Conservation (phyloP, 1,140 invertebrate species). For the Branchinecta lindahli region DNA sequence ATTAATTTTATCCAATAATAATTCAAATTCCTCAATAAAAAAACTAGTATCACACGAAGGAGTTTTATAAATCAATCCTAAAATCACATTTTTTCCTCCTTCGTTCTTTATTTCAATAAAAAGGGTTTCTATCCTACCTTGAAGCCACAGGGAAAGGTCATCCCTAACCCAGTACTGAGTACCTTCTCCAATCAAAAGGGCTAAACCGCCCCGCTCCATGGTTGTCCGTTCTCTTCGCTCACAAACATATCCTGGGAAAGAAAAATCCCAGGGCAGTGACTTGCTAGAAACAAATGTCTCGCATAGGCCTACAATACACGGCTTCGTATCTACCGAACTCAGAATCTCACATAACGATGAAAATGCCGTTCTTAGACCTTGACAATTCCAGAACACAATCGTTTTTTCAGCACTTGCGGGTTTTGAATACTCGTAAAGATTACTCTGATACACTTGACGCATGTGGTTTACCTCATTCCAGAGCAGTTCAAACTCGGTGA, state of each 20-base stretch:
- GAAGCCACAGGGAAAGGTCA: neutral
- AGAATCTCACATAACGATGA: neutral
- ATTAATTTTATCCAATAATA: neutral
- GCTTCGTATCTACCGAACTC: neutral
- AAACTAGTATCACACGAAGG: neutral
- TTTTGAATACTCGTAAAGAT: slow-evolving; percentile 4
- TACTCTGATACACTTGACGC: neutral
- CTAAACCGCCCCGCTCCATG: slow-evolving; percentile 7
- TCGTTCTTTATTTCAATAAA: neutral
- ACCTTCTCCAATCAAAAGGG: neutral
- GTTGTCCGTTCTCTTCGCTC: slow-evolving; percentile 6
- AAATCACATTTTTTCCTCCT: neutral
- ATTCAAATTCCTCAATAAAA: neutral
- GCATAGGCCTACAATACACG: slow-evolving; percentile 6
- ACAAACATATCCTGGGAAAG: slow-evolving; percentile 1
- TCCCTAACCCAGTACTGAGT: slow-evolving; percentile 1
- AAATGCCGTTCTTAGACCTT: slow-evolving; percentile 7
- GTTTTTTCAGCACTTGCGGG: neutral
- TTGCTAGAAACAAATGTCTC: neutral
- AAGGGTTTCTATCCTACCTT: neutral
- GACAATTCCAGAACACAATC: neutral
- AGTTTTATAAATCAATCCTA: neutral
- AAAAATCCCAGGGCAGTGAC: slow-evolving; percentile 4
- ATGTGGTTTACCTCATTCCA: no score
- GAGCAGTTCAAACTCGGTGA: no score